These are phyloP conservation scores for Nicator chloris DNA, from an alignment of 2,113 vertebrate genomes.

Conservation along the genomic window DNA sequence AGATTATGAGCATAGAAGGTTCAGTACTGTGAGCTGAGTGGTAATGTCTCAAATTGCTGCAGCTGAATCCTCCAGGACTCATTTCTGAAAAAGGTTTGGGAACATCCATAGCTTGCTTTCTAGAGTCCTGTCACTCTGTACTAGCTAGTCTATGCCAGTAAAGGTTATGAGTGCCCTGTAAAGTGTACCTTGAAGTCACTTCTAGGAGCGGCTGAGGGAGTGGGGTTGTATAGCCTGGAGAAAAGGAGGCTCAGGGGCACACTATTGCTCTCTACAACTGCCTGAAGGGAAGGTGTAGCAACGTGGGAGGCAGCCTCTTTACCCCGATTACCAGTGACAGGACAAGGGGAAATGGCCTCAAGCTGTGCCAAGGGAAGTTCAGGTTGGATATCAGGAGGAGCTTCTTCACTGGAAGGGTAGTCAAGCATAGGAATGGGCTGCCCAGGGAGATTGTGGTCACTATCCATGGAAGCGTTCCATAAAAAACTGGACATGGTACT, in stretches of 20 bases:
- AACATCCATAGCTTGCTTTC: neutral
- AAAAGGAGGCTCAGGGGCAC: neutral
- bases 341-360: neutral
- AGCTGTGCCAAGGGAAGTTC: neutral
- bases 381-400: neutral
- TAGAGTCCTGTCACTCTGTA: neutral
- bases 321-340: too few species aligned
- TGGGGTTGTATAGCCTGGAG: neutral
- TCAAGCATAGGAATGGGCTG: neutral
- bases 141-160: neutral
- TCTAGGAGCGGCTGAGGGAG: neutral
- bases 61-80: neutral
- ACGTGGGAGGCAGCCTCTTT: neutral
- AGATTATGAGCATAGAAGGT: neutral
- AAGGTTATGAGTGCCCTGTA: neutral
- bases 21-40: neutral
- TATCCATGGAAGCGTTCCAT: neutral
- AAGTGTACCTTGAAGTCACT: neutral
- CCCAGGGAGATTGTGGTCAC: neutral
- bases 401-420: neutral
- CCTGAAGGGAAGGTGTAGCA: neutral
- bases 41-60: neutral
- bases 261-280: neutral
- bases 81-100: neutral
- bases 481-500: neutral